Evolutionary conservation across 1,140 invertebrate genomes (phyloP).

Genomic region (Olivierus martensii): DNA sequence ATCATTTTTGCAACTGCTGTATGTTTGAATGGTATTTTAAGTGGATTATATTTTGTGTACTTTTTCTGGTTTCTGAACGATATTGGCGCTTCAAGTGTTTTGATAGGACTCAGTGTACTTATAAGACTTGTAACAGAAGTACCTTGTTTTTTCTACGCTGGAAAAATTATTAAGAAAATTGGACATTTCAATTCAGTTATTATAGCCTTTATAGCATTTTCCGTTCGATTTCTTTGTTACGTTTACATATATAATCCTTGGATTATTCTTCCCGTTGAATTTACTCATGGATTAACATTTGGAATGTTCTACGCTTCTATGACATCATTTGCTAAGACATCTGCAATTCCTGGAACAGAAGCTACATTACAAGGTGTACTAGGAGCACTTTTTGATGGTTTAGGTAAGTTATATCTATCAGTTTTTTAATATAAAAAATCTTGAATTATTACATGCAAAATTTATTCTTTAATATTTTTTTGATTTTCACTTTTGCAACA

Average conservation of each 20-base stretch:
- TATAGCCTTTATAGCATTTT: slow-evolving; percentile 56
- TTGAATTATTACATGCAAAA: too few species aligned
- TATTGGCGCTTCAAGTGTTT: slow-evolving; percentile 37
- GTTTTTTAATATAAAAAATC: too few species aligned
- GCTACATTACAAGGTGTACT: slow-evolving; percentile 50
- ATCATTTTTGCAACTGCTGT: slow-evolving; percentile 43
- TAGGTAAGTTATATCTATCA: slow-evolving; percentile 1
- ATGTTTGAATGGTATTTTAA: slow-evolving; percentile 63
- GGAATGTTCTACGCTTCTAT: slow-evolving; percentile 75
- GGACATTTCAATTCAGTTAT: slow-evolving; percentile 71
- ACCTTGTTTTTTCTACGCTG: slow-evolving; percentile 74
- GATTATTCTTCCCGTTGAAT: slow-evolving; percentile 66
- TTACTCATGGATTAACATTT: slow-evolving; percentile 70
- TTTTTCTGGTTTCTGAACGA: slow-evolving; percentile 33
- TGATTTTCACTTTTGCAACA: too few species aligned
- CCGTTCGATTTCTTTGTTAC: slow-evolving; percentile 61
- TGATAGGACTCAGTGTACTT: slow-evolving; percentile 60
- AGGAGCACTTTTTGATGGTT: slow-evolving; percentile 3
- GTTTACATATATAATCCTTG: slow-evolving; percentile 63
- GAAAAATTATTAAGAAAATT: slow-evolving; percentile 58
- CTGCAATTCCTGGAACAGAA: slow-evolving; percentile 69
- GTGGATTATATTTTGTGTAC: slow-evolving; percentile 72
- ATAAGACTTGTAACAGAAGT: slow-evolving; percentile 71
- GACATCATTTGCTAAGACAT: slow-evolving; percentile 70
- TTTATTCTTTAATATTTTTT: too few species aligned